phyloP scores from a whole-genome alignment of 2,113 vertebrate genomes.

The Entosphenus tridentatus region DNA sequence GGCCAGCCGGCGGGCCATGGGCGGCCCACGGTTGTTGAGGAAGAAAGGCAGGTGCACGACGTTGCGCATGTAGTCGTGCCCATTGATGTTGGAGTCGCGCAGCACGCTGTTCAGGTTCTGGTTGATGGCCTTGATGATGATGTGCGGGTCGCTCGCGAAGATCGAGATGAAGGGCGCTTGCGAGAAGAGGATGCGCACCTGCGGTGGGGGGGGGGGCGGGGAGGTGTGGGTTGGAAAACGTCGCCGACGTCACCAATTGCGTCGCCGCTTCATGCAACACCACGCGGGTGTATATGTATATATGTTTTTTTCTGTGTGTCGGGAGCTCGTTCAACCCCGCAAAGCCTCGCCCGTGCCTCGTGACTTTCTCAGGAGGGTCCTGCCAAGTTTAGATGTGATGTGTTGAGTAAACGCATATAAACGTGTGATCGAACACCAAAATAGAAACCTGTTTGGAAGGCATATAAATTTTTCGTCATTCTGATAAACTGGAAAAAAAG shows the following conservation, averaged over 20 bases:
- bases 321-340: too few relatives aligned
- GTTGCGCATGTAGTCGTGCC: constrained; percentile 94
- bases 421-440: too few relatives aligned
- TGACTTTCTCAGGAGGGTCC: too few relatives aligned
- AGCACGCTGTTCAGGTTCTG: constrained; percentile 95
- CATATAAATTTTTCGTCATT: too few relatives aligned
- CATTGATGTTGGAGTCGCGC: constrained; percentile 92
- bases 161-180: constrained; percentile 92
- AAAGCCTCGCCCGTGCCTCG: too few relatives aligned
- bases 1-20: constrained; percentile 46
- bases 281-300: background rate
- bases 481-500: too few relatives aligned
- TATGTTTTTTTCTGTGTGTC: background rate
- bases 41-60: constrained; percentile 90
- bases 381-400: too few relatives aligned
- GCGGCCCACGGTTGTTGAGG: constrained; percentile 81
- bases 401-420: too few relatives aligned
- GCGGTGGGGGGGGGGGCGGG: background rate
- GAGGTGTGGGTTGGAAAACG: background rate
- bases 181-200: constrained; percentile 87
- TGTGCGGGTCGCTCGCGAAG: constrained; percentile 93
- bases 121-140: constrained; percentile 97
- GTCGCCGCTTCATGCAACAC: background rate
- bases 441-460: too few relatives aligned
- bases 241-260: background rate